phyloP scores from a whole-genome alignment of 2,797 vertebrate genomes.

The Hafferia zeledoni region DNA sequence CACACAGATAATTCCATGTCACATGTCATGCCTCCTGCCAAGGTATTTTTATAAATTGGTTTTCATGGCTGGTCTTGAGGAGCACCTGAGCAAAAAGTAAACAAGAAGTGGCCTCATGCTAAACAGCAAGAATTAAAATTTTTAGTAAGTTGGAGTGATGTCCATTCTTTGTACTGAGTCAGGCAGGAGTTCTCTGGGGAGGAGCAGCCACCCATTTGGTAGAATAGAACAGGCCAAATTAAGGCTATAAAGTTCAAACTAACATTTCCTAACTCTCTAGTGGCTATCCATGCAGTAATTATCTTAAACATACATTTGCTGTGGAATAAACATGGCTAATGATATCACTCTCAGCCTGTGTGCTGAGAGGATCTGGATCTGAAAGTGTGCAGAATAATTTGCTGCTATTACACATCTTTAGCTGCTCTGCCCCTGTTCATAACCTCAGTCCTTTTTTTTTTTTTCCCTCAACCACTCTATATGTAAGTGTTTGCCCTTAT shows the following conservation, averaged over 20 bases:
- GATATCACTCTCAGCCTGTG: not conserved
- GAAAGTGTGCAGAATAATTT: not conserved
- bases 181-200: not conserved
- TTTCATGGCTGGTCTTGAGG: not conserved
- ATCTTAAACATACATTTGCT: not conserved
- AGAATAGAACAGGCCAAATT: not conserved
- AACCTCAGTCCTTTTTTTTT: not conserved
- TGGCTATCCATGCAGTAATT: not conserved
- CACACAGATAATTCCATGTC: slow-evolving; percentile 29
- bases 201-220: not conserved
- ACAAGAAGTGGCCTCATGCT: not conserved
- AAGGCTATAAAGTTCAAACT: not conserved
- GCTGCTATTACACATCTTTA: not conserved
- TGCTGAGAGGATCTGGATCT: not conserved
- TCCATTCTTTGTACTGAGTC: not conserved
- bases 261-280: not conserved
- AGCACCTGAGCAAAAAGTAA: slow-evolving; percentile 12
- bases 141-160: not conserved
- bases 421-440: not conserved
- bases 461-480: not conserved
- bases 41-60: slow-evolving; percentile 13
- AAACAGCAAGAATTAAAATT: not conserved
- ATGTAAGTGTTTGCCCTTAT: not conserved
- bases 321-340: not conserved
- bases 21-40: slow-evolving; percentile 19